phyloP scores from a whole-genome alignment of 2,797 vertebrate genomes.

The Falco naumanni region DNA sequence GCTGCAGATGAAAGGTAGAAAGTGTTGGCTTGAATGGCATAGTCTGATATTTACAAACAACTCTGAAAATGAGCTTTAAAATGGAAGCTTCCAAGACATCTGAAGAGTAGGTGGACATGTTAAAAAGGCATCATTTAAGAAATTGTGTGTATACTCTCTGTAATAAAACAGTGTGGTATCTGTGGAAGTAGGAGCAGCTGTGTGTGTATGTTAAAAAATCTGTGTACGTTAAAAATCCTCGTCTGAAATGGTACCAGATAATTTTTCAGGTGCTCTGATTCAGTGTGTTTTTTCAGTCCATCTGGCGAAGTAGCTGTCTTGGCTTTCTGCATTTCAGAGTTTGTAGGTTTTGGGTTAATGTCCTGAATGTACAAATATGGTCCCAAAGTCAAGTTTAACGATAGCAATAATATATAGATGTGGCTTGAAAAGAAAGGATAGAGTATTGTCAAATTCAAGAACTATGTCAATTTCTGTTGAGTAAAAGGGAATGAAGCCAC shows the following conservation, averaged over 20 bases:
- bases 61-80: background rate
- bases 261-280: background rate
- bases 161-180: background rate
- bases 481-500: background rate
- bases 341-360: background rate
- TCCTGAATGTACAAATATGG: background rate
- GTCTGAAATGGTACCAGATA: background rate
- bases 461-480: background rate
- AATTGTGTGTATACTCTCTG: background rate
- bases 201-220: background rate
- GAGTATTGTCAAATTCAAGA: background rate
- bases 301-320: background rate
- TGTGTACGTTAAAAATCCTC: background rate
- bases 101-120: background rate
- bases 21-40: background rate
- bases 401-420: background rate
- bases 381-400: background rate
- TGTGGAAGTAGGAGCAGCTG: background rate
- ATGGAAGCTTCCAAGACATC: background rate
- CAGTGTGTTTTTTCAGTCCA: background rate
- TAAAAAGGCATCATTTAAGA: background rate
- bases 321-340: background rate
- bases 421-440: background rate
- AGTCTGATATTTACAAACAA: background rate
- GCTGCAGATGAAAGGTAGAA: background rate